phyloP scores from a whole-genome alignment of 2,113 vertebrate species.

The Gyps fulvus region DNA sequence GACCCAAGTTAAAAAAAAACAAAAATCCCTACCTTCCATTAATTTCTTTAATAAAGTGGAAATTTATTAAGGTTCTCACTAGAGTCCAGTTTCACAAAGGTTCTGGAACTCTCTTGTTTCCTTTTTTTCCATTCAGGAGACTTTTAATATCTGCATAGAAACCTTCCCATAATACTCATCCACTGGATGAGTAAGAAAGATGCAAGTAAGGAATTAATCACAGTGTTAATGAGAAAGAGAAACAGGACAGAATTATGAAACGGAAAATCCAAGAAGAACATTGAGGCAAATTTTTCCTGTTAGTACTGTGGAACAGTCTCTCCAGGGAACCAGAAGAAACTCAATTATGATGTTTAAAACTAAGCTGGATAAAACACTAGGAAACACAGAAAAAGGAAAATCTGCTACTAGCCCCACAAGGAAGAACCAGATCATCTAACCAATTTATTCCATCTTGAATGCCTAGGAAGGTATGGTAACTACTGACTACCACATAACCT shows the following conservation, averaged over 20 bases:
- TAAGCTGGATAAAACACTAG: slow-evolving; percentile 8
- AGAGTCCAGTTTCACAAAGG: background rate
- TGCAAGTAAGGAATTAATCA: background rate
- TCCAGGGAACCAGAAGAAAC: background rate
- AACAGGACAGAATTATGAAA: background rate
- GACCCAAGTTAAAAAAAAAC: background rate
- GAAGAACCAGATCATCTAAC: slow-evolving; percentile 9
- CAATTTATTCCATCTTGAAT: slow-evolving; percentile 7
- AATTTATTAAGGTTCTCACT: background rate
- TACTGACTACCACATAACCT: background rate
- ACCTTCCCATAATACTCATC: background rate
- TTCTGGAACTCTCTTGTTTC: background rate
- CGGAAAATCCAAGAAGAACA: slow-evolving; percentile 8
- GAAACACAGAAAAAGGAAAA: slow-evolving; percentile 42
- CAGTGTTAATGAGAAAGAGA: background rate
- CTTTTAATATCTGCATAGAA: background rate
- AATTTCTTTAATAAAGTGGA: background rate
- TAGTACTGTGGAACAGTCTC: background rate
- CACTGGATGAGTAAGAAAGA: background rate
- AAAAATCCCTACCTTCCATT: background rate
- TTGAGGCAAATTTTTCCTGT: slow-evolving; percentile 36
- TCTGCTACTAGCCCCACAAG: background rate
- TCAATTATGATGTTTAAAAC: background rate
- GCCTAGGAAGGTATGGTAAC: background rate
- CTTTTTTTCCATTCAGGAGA: background rate